Evolutionary conservation across 2,797 vertebrate genomes (phyloP), one percentile per base, ranked within the genome.

Genomic region (Champsocephalus esox): DNA sequence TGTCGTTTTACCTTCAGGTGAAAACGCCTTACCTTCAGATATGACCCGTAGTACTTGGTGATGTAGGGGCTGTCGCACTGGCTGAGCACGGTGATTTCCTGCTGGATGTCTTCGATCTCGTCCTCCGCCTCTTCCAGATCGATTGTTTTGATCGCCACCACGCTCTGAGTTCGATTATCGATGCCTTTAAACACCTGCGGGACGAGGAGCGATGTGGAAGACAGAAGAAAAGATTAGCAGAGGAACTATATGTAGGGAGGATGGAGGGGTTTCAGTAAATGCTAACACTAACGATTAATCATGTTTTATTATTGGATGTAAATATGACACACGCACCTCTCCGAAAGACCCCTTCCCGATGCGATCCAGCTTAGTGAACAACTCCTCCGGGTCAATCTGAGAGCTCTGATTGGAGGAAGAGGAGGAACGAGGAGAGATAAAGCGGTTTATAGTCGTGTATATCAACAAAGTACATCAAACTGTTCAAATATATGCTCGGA

Each of bases 101-200:
- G 98, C 77, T 99, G 98, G 92, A 99, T 98, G 92, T 99, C 98
- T 92, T 99, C 98, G 71, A 99, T 99, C 94, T 99, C 98, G 75
- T 99, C 98, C 92, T 99, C 98, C 0, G 98, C 98, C 93, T 99
- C 98, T 94, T 99, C 98, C 87, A 99, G 94, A 88, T 99, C 98
- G 75, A 99, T 99, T 85, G 96, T 97, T 94, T 98, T 98, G 60
- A 98, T 98, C 89, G 96, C 96, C 7, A 98, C 95, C 11, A 98
- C 96, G 79, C 96, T 97, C 91, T 97, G 96, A 80, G 93, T 95
- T 73, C 94, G 94, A 86, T 97, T 97, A 87, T 97, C 96, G 79
- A 98, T 98, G 66, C 97, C 97, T 94, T 97, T 98, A 79, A 98
- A 97, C 82, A 98, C 96, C 92, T 97, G 95, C 5, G 1, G 64